Conservation (phyloP, 2,113 vertebrate species). For the Piprites chloris region DNA sequence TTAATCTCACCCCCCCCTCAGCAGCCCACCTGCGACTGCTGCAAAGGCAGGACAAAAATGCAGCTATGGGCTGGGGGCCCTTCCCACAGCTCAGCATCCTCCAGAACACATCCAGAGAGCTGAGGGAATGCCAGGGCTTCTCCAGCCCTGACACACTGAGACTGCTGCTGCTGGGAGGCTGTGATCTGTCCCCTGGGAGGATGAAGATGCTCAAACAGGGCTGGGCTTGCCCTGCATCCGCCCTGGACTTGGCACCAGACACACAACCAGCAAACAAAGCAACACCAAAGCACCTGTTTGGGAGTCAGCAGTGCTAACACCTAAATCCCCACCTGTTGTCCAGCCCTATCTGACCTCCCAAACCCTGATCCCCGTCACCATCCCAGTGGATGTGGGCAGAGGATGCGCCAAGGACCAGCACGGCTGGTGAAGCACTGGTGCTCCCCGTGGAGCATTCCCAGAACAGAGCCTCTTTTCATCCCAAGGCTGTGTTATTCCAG, state of each 20-base stretch:
- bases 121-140: not conserved
- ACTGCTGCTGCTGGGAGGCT: no score
- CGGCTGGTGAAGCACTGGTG: rapidly evolving
- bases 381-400: not conserved
- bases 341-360: not conserved
- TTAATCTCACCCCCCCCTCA: not conserved
- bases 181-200: not conserved
- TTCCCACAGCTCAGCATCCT: not conserved
- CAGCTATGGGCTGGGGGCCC: rapidly evolving
- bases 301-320: not conserved
- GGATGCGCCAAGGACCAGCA: rapidly evolving
- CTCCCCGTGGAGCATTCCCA: rapidly evolving
- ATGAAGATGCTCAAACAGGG: rapidly evolving
- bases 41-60: not conserved
- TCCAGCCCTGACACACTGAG: rapidly evolving
- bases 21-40: not conserved
- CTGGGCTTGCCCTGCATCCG: not conserved
- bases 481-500: not conserved
- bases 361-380: rapidly evolving
- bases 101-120: not conserved
- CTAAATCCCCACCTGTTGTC: not conserved
- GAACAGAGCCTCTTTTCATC: not conserved
- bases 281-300: not conserved
- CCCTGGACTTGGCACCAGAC: not conserved
- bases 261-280: not conserved